Evolutionary conservation across 2,797 vertebrate genomes (phyloP), one percentile per base, ranked within the genome.

Genomic region (Labroides dimidiatus): DNA sequence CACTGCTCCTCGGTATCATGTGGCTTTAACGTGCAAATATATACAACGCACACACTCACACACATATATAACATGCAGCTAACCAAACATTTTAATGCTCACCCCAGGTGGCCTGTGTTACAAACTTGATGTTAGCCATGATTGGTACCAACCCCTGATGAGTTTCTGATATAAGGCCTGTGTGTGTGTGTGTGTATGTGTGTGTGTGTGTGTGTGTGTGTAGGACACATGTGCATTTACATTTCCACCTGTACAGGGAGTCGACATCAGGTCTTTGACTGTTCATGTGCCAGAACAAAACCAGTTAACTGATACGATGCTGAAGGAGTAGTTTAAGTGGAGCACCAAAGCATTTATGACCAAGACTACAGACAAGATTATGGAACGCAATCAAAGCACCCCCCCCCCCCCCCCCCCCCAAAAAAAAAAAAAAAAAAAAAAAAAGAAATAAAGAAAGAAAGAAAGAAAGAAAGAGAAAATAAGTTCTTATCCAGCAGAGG

Each of bases 101-200:
- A 44, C 79, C 24, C 72, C 7, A 54, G 76, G 73, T 63, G 79
- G 69, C 10, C 58, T 2, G 1, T 16, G 30, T 19, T 10, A 13
- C 21, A 19, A 52, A 58, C 37, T 23, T 64, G 39, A 60, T 66
- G 69, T 45, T 48, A 24, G 61, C 47, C 9, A 5, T 66, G 72
- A 73, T 73, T 78, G 39, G 37, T 41, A 2, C 15, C 14, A 6
- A 55, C 80, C 72, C 80, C 80, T 53, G 75, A 53, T 81, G 80
- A 47, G 55, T n/a, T 42, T 72, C 49, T 64, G 58, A 76, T 67
- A 48, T 60, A 41, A 42, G 21, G 4, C 8, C 19, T 66, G 65
- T 48, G 39, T 41, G n/a, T 51, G 66, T 60, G 44, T 13, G 52
- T 27, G 9, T 68, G 27, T 65, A 15, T 33, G 4, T 8, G 4